Evolutionary conservation across 2,113 vertebrate species (phyloP).

Genomic region (Dicrurus megarhynchus): DNA sequence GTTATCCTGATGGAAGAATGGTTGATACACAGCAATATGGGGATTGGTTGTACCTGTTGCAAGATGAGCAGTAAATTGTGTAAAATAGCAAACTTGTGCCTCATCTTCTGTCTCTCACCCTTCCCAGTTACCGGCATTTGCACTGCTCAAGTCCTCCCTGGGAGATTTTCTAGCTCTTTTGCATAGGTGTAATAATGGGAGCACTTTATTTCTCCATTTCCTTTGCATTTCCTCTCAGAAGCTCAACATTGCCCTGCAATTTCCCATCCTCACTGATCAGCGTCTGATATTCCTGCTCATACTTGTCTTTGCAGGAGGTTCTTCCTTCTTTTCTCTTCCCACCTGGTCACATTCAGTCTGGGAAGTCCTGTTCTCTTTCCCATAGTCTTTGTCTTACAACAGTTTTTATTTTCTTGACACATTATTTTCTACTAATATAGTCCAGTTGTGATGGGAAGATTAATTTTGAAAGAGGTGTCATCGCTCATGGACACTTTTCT

Average conservation of each 20-base stretch:
- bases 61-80: not conserved
- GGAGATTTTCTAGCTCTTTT: not conserved
- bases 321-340: not conserved
- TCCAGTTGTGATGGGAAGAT: not conserved
- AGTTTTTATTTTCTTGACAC: not conserved
- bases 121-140: not conserved
- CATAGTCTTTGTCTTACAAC: not conserved
- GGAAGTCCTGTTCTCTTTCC: not conserved
- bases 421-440: not conserved
- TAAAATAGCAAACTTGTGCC: not conserved
- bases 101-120: not conserved
- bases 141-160: not conserved
- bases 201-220: not conserved
- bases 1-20: not conserved
- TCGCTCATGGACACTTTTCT: not conserved
- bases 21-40: not conserved
- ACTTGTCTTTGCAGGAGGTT: not conserved
- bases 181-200: not conserved
- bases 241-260: not conserved
- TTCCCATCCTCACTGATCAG: not conserved
- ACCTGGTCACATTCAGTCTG: not conserved
- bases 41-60: not conserved
- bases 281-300: not conserved
- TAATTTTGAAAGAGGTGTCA: not conserved
- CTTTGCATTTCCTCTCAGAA: not conserved